Base-by-base conservation (phyloP, 2,113 vertebrate genomes). In the Azemiops feae region DNA sequence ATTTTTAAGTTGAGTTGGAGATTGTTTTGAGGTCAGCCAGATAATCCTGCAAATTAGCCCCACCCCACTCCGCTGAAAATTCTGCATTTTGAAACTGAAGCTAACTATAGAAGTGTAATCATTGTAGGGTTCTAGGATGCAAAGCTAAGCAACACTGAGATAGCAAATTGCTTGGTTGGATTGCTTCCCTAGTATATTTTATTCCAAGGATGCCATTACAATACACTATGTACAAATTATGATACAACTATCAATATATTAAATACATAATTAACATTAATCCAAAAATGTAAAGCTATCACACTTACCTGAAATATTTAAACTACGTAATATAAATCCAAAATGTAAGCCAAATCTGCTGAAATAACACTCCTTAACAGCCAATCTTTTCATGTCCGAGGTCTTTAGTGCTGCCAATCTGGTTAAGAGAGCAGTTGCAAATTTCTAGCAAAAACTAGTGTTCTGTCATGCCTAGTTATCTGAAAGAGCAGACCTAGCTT, bases 181-280 rank as follows among this genome's bases (percentile, higher is more conserved):
- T 93, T 91, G 94, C 69, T 96, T 64, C 58, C 92, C 95, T 91
- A 91, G 92, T 89, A 95, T 92, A 1, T 92, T 91, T 94, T 96
- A 97, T 94, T 93, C 95, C 92, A 95, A 94, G 96, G 96, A 96
- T 43, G 96, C 96, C 91, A 95, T 96, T 96, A 95, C 69, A 6
- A 92, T 92, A 96, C 89, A 93, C 96, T 97, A 98, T 98, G 91
- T 97, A 98, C 97, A 98, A 95, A 96, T 95, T 95, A 97, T 95
- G 97, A 97, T 95, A 96, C 95, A 97, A 55, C 94, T 97, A 96
- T 93, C 94, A 97, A 98, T 98, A 98, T 97, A 98, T 97, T 98
- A 98, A 98, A 97, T 97, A 97, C 96, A 95, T 96, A 96, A 98
- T 97, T 39, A 97, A 98, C 98, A 97, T 97, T 95, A 96, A 96